Evolutionary conservation across 2,888 invertebrate genomes (phyloP).

Genomic region (Diaphora mendica): DNA sequence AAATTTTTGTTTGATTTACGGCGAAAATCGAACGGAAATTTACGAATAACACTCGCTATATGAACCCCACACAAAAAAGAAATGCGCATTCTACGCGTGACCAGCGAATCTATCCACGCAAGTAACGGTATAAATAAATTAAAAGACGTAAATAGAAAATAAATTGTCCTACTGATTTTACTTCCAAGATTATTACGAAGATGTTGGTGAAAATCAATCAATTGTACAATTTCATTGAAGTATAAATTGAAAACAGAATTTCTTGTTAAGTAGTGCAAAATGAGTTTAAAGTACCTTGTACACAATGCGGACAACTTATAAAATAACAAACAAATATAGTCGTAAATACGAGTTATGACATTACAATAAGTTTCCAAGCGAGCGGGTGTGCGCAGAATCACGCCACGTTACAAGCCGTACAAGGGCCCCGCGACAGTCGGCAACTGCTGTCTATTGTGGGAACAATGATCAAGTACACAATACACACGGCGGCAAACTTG

Average conservation of each 20-base stretch:
- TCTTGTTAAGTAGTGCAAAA: not conserved
- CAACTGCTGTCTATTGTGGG: constrained; percentile 8
- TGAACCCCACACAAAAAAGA: not conserved
- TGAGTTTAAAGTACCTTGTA: not conserved
- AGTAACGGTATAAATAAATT: not conserved
- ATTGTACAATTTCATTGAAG: not conserved
- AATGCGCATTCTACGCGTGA: not conserved
- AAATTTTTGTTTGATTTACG: too few species aligned
- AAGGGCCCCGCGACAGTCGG: not conserved
- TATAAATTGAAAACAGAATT: not conserved
- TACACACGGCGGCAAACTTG: constrained; percentile 29
- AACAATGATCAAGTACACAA: constrained; percentile 10
- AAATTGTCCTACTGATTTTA: not conserved
- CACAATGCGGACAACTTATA: not conserved
- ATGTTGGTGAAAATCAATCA: too few species aligned
- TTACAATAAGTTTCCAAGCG: constrained; percentile 7
- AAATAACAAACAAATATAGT: not conserved
- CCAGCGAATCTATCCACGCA: not conserved
- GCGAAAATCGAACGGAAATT: too few species aligned
- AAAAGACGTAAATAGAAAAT: not conserved
- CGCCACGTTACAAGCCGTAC: not conserved
- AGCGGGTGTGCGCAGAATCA: not conserved
- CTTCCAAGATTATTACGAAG: not conserved
- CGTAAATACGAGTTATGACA: not conserved
- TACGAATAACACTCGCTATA: too few species aligned